Conservation (phyloP, 2,113 vertebrate genomes). For the Chloebia gouldiae region DNA sequence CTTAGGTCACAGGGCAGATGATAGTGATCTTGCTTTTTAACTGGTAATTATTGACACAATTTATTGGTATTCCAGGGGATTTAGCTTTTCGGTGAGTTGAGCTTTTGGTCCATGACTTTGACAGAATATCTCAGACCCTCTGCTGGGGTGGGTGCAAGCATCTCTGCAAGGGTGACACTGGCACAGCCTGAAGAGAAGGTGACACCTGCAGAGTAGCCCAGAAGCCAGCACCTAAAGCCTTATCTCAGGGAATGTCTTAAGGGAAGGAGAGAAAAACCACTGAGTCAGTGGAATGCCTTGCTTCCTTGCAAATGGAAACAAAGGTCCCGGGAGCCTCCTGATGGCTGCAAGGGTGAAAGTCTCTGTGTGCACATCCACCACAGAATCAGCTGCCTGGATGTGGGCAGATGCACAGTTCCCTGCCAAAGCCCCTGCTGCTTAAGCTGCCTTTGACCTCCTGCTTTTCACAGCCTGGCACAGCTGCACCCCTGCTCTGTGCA, state of each 20-base stretch:
- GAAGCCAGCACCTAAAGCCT: neutral
- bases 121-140: neutral
- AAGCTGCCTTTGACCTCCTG: neutral
- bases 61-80: neutral
- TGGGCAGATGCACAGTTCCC: fast-evolving
- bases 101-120: neutral
- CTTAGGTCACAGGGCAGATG: neutral
- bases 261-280: neutral
- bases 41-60: neutral
- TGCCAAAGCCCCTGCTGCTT: neutral
- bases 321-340: neutral
- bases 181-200: neutral
- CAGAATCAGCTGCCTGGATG: fast-evolving
- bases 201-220: neutral
- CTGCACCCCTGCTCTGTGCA: neutral
- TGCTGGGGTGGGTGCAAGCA: neutral
- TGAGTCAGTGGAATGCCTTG: neutral
- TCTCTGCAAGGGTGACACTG: neutral
- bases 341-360: neutral
- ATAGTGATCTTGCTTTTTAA: neutral
- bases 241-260: neutral
- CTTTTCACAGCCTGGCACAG: neutral
- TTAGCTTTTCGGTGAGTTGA: neutral
- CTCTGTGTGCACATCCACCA: neutral
- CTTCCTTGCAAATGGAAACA: neutral